Base-by-base conservation (phyloP, 2,888 invertebrate species). In the Ptycholaimellus sp. region DNA sequence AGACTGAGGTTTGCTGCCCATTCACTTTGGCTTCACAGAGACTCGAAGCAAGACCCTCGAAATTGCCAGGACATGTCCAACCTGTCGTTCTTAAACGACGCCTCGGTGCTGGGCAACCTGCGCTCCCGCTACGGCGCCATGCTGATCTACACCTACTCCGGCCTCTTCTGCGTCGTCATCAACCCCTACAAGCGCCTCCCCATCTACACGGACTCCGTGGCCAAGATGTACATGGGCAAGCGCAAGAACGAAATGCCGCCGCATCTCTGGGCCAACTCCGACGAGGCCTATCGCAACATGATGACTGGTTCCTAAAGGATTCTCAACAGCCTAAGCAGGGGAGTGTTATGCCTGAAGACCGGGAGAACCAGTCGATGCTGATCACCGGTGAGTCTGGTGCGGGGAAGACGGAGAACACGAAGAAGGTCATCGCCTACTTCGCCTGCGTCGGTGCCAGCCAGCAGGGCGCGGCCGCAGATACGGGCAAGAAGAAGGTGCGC, bases 291-390 rank as follows among this genome's bases (percentile, higher is more conserved):
- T 42, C 43, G 48, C 25, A 48, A 51, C 46, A 49, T 51, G 50
- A 87, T 90, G 72, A 90, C 87, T 72, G 90, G 90, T 69, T 90
- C 90, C 76, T 90, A 87, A 72, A 90, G 90, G 72, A 90, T n/a
- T n/a, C n/a, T n/a, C n/a, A n/a, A n/a, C n/a, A n/a, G n/a, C n/a
- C n/a, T n/a, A n/a, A n/a, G n/a, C n/a, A n/a, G n/a, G n/a, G n/a
- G n/a, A n/a, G n/a, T n/a, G n/a, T n/a, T n/a, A n/a, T n/a, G n/a
- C 43, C 49, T 62, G 44, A 70, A 74, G 76, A 93, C 71, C 80
- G 80, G 69, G 90, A 93, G 67, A 90, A 93, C 72, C 93, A 96
- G 74, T 93, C 93, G 69, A 93, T 93, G 85, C 77, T 93, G 77
- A 93, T 93, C 72, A 96, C 93, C 66, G 83, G 83, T 59, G 83